phyloP scores from a whole-genome alignment of 1,140 invertebrate species.

The Drosophila melanogaster region DNA sequence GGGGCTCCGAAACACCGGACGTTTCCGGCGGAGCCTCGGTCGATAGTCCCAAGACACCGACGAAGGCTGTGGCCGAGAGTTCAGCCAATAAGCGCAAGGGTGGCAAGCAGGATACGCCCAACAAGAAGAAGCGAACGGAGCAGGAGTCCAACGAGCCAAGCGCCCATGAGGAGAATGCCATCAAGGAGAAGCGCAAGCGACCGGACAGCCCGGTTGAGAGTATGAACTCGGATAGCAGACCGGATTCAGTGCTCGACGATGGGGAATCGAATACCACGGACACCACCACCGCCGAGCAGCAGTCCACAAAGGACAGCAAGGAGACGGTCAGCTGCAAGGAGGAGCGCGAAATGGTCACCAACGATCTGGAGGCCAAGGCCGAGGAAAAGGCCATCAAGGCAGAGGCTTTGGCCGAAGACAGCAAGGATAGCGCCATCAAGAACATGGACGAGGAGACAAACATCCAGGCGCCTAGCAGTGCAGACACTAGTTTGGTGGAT shows the following conservation, averaged over 20 bases:
- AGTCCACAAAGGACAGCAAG: conserved; percentile 86
- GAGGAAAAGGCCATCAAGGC: conserved; percentile 72
- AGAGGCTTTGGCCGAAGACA: conserved; percentile 63
- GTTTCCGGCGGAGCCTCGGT: conserved; percentile 53
- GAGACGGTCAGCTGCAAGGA: conserved; percentile 83
- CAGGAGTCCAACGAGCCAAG: conserved; percentile 73
- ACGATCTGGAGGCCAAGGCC: conserved; percentile 64
- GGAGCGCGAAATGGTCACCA: conserved; percentile 54
- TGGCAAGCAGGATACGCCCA: conserved; percentile 88
- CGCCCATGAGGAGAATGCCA: conserved; percentile 67
- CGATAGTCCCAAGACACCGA: conserved; percentile 86
- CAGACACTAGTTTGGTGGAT: conserved; percentile 34
- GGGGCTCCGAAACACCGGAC: conserved; percentile 91
- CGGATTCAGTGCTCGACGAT: conserved; percentile 91
- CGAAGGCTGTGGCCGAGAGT: conserved; percentile 86
- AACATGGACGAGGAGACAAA: conserved; percentile 84
- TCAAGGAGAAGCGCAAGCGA: conserved; percentile 90
- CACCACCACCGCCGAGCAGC: conserved; percentile 66
- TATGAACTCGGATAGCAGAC: conserved; percentile 89
- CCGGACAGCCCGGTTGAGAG: conserved; percentile 91
- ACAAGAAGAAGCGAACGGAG: conserved; percentile 89
- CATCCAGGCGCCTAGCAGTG: conserved; percentile 71
- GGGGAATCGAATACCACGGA: conserved; percentile 86
- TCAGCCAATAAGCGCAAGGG: conserved; percentile 87
- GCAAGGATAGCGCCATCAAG: conserved; percentile 76